A percentile compares a stretch with the other conserved stretches of the same genome.
Conservation (phyloP, 92 coral and sea anemone genomes). For the Blastomussa wellsi region DNA sequence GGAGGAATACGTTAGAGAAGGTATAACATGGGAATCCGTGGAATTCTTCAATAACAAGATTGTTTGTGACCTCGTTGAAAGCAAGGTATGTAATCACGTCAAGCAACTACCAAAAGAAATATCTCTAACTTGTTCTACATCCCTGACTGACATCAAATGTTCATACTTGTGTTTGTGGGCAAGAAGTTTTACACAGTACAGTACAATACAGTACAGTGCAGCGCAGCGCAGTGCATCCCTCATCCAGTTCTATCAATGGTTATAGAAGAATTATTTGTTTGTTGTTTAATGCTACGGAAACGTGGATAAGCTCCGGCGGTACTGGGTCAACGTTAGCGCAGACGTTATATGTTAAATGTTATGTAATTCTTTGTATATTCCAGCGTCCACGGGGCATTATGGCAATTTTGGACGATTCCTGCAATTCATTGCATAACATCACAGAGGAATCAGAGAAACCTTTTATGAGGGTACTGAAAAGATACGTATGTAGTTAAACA, state of each 20-base stretch:
- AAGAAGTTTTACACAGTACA: too few species aligned
- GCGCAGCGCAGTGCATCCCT: too few species aligned
- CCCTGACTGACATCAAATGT: neutral
- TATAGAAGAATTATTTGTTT: too few species aligned
- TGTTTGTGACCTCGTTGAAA: conserved; percentile 75
- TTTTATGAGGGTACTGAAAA: conserved; percentile 65
- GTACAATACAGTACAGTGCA: too few species aligned
- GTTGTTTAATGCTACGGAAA: too few species aligned
- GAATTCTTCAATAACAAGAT: conserved; percentile 75
- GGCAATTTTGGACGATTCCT: conserved; percentile 80
- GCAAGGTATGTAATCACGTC: conserved; percentile 51
- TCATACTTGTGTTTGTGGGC: neutral
- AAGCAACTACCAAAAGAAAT: neutral
- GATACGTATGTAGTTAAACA: neutral
- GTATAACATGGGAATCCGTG: conserved; percentile 73
- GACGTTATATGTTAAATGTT: too few species aligned
- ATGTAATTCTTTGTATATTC: neutral
- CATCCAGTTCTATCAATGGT: too few species aligned
- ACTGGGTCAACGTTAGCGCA: too few species aligned
- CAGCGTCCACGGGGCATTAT: conserved; percentile 82
- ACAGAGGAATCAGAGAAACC: conserved; percentile 75
- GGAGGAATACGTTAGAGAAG: conserved; percentile 84
- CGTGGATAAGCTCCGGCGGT: too few species aligned
- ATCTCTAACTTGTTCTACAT: neutral
- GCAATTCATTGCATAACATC: conserved; percentile 71